phyloP scores from a whole-genome alignment of 2,797 vertebrate genomes.

The Zalophus californianus region DNA sequence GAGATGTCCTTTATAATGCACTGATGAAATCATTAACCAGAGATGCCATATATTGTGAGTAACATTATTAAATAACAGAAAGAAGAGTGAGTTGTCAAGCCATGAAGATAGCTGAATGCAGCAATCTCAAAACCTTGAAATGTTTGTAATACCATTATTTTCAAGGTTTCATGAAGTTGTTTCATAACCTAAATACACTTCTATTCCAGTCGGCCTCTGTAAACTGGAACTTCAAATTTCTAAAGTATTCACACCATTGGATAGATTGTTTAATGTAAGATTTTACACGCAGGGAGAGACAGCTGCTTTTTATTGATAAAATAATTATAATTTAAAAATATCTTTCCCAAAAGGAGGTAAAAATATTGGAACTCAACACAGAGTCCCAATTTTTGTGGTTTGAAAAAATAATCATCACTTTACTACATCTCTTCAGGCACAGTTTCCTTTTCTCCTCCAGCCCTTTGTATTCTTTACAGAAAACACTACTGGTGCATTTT shows the following conservation, averaged over 20 bases:
- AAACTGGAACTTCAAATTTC: constrained; percentile 5
- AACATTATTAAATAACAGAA: constrained; percentile 25
- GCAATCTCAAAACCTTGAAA: constrained; percentile 27
- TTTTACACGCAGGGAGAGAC: neutral
- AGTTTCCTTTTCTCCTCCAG: neutral
- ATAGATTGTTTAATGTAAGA: neutral
- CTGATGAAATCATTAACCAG: neutral
- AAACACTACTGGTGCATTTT: neutral
- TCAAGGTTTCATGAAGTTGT: neutral
- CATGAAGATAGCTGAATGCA: neutral
- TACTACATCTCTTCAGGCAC: neutral
- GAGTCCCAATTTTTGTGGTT: neutral
- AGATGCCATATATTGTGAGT: neutral
- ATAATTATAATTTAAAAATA: constrained; percentile 9
- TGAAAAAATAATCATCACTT: neutral
- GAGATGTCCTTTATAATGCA: neutral
- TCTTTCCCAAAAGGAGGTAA: neutral
- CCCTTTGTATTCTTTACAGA: constrained; percentile 22
- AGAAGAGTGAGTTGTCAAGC: neutral
- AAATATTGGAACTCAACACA: neutral
- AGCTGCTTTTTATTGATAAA: neutral
- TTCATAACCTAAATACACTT: neutral
- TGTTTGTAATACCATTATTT: constrained; percentile 15
- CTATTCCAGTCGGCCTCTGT: neutral
- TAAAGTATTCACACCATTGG: neutral